Conservation (phyloP, 2,797 vertebrate genomes). For the Kryptolebias ocellatus region DNA sequence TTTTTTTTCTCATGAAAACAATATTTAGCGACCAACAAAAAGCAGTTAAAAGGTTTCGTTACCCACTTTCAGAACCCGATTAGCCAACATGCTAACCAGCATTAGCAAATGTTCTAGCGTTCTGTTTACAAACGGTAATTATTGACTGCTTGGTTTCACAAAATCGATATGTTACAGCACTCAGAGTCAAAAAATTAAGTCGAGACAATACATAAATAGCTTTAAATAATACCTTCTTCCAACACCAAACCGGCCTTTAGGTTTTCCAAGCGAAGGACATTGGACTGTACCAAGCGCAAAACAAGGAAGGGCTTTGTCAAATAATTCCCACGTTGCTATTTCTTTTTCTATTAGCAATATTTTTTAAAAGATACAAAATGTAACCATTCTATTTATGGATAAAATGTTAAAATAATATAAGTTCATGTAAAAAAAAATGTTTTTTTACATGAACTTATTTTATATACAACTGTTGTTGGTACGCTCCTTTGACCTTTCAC, state of each 20-base stretch:
- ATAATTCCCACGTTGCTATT: background rate
- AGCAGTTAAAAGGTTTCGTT: no score
- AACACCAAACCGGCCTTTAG: slow-evolving; percentile 54
- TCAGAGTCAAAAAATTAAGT: background rate
- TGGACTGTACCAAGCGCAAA: slow-evolving; percentile 71
- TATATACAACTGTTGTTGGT: slow-evolving; percentile 39
- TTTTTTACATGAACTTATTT: no score
- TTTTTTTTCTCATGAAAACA: no score
- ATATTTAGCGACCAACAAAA: no score
- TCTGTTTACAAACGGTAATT: background rate
- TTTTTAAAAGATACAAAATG: background rate
- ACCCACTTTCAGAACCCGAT: no score
- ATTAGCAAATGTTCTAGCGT: slow-evolving; percentile 1
- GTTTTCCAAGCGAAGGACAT: slow-evolving; percentile 69
- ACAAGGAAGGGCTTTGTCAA: background rate
- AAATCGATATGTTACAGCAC: fast-evolving
- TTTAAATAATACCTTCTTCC: slow-evolving; percentile 50
- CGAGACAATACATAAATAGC: fast-evolving
- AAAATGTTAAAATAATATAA: background rate
- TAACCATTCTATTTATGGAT: background rate
- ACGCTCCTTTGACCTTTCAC: slow-evolving; percentile 63
- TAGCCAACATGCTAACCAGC: background rate
- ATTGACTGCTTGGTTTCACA: background rate
- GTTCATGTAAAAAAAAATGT: no score
- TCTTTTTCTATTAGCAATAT: background rate